Percentiles rank a stretch among this genome's conserved stretches.
Conservation (phyloP, 1,140 invertebrate genomes). For the Frieseomelitta varia region DNA sequence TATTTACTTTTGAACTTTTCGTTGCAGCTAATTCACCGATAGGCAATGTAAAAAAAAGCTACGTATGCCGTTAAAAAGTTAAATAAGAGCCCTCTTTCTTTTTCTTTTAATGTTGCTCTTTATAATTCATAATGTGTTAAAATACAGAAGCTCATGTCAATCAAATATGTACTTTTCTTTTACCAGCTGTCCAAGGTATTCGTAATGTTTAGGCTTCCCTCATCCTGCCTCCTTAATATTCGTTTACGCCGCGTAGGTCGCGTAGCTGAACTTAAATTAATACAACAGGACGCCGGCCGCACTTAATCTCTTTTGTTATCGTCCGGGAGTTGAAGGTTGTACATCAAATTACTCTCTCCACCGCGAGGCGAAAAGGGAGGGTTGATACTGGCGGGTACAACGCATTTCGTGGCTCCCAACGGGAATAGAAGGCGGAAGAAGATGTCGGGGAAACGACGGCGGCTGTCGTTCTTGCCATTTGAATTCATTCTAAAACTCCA, state of each 20-base stretch:
- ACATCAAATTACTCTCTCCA: slow-evolving; percentile 64
- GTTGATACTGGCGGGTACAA: slow-evolving; percentile 18
- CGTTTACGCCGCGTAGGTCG: slow-evolving; percentile 47
- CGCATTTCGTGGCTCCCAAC: slow-evolving; percentile 35
- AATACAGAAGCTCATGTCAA: no score
- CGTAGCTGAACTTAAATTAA: slow-evolving; percentile 71
- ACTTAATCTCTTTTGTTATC: slow-evolving; percentile 62
- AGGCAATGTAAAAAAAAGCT: no score
- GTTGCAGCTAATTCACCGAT: no score
- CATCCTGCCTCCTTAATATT: no score
- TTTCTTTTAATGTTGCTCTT: no score
- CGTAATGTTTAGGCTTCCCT: no score
- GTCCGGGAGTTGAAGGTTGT: slow-evolving; percentile 50
- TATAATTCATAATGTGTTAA: no score
- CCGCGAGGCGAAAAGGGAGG: neutral
- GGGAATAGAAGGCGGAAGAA: neutral
- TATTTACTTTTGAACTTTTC: no score
- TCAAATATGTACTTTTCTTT: no score
- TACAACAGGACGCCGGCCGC: slow-evolving; percentile 55
- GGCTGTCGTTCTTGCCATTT: slow-evolving; percentile 31
- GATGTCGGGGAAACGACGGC: neutral
- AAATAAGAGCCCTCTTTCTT: no score
- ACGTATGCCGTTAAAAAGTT: no score
- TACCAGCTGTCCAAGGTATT: no score
- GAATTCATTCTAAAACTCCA: slow-evolving; percentile 48